phyloP scores from a whole-genome alignment of 2,797 vertebrate genomes.

The Malacoctenus gilli region DNA sequence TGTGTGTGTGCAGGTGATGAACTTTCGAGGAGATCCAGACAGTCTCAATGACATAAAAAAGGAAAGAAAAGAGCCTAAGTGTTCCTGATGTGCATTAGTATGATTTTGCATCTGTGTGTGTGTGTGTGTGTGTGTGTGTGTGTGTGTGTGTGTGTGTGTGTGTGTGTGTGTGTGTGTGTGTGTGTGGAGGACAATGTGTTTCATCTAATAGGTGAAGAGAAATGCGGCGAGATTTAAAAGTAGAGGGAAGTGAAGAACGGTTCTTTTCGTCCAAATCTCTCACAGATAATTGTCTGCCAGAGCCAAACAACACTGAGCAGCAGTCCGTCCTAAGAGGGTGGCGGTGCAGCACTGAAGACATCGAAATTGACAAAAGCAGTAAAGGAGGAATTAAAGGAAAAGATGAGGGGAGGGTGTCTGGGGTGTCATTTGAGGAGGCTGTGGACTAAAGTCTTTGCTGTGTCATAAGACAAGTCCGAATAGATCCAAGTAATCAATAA shows the following conservation, averaged over 20 bases:
- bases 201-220: constrained; percentile 46
- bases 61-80: constrained; percentile 18
- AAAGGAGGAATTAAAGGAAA: constrained; percentile 42
- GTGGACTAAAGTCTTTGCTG: constrained; percentile 26
- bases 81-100: constrained; percentile 1
- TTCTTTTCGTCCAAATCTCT: constrained; percentile 56
- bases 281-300: constrained; percentile 76
- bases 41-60: constrained; percentile 40
- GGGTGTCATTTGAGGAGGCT: constrained; percentile 29
- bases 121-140: constrained; percentile 10
- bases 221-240: constrained; percentile 57
- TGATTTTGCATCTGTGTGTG: no score
- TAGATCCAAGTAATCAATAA: constrained; percentile 46
- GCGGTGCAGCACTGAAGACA: constrained; percentile 42
- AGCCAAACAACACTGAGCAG: constrained; percentile 64
- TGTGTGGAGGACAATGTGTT: constrained; percentile 15
- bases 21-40: constrained; percentile 19
- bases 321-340: constrained; percentile 40
- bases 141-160: constrained; percentile 1
- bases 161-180: no score
- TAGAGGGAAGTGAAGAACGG: constrained; percentile 53
- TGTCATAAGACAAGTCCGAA: constrained; percentile 17
- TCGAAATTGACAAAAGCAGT: constrained; percentile 58
- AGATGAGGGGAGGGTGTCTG: constrained; percentile 23
- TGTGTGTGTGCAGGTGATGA: constrained; percentile 12